These are phyloP conservation scores for Siniperca knerii DNA, from an alignment of 2,113 vertebrate genomes.

Conservation along the genomic window DNA sequence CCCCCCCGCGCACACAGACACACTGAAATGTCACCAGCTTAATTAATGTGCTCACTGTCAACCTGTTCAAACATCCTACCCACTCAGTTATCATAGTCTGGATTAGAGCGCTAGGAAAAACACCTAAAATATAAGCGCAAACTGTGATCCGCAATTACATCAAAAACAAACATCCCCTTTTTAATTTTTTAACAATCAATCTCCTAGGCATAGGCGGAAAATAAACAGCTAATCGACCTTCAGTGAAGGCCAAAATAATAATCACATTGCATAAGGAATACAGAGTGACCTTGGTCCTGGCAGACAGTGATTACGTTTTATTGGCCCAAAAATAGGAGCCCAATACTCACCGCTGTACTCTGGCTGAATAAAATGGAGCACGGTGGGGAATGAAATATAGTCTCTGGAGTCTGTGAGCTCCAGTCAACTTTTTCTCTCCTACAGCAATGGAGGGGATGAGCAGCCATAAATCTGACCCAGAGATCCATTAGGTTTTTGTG, in stretches of 20 bases:
- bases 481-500: conserved; percentile 62
- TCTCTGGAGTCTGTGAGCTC: conserved; percentile 57
- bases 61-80: conserved; percentile 52
- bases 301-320: conserved; percentile 75
- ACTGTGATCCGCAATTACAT: conserved; percentile 35
- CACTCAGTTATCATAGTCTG: conserved; percentile 28
- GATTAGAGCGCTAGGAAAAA: conserved; percentile 27
- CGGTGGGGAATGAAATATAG: conserved; percentile 64
- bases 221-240: conserved; percentile 67
- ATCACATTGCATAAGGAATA: conserved; percentile 53
- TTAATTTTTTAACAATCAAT: conserved; percentile 52
- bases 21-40: conserved; percentile 13
- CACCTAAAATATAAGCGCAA: conserved; percentile 34
- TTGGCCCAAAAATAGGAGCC: conserved; percentile 56
- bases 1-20: no score
- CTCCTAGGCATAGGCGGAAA: conserved; percentile 31
- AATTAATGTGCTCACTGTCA: conserved; percentile 42
- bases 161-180: conserved; percentile 42
- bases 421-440: conserved; percentile 67
- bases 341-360: conserved; percentile 65
- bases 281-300: conserved; percentile 69
- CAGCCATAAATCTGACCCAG: conserved; percentile 70
- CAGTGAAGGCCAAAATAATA: conserved; percentile 62
- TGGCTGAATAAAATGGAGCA: conserved; percentile 57
- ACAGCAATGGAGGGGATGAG: conserved; percentile 56